Evolutionary conservation across 2,888 invertebrate genomes (phyloP).

Genomic region (Coleophora flavipennella): DNA sequence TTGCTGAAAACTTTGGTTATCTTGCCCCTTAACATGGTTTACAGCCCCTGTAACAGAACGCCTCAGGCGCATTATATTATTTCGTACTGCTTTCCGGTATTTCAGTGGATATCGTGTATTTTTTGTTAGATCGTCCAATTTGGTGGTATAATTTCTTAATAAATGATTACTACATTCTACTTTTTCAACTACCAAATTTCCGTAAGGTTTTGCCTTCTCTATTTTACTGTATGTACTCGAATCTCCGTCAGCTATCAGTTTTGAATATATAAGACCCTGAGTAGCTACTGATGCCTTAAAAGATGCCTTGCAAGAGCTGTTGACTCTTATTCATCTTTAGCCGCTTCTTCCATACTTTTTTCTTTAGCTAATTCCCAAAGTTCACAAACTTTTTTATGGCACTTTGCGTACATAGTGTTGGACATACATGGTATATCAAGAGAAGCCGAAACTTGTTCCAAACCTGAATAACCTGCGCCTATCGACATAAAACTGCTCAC

Average conservation of each 20-base stretch:
- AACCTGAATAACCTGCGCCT: slow-evolving; percentile 1
- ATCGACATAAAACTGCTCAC: neutral
- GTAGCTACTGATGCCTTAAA: slow-evolving; percentile 8
- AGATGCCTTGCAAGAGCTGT: slow-evolving; percentile 1
- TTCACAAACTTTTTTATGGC: slow-evolving; percentile 4
- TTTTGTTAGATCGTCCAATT: slow-evolving; percentile 2
- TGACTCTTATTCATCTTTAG: slow-evolving; percentile 12
- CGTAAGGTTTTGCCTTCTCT: neutral
- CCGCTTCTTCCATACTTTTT: slow-evolving; percentile 11
- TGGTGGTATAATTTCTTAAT: slow-evolving; percentile 4
- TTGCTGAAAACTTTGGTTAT: neutral
- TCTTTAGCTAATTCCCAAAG: slow-evolving; percentile 8
- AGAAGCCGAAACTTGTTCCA: slow-evolving; percentile 4
- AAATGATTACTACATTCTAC: slow-evolving; percentile 5
- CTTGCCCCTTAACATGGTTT: neutral
- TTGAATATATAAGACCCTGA: slow-evolving; percentile 8
- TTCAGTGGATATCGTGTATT: slow-evolving; percentile 2
- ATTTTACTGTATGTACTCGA: slow-evolving; percentile 4
- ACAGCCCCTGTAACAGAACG: neutral
- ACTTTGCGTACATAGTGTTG: slow-evolving; percentile 3
- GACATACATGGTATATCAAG: slow-evolving; percentile 5
- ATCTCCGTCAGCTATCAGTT: slow-evolving; percentile 11
- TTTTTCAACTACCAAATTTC: slow-evolving; percentile 2
- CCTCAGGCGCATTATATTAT: slow-evolving; percentile 1
- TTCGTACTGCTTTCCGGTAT: neutral